Evolutionary conservation across 2,888 invertebrate species (phyloP).

Genomic region (Neuroscelio doddi): DNA sequence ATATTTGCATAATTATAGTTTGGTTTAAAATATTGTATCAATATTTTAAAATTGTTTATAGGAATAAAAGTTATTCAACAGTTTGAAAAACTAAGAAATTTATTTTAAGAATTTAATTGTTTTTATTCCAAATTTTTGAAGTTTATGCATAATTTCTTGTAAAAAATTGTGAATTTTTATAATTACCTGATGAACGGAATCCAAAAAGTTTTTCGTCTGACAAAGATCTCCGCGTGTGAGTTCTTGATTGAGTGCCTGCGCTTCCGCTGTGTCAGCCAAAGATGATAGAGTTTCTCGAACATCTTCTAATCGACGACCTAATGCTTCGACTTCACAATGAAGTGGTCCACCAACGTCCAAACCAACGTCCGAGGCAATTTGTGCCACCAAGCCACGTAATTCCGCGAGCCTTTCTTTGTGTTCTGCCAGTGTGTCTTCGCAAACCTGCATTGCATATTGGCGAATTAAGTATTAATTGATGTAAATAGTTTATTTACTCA

Average conservation of each 20-base stretch:
- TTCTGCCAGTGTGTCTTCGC: constrained; percentile 82
- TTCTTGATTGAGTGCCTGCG: constrained; percentile 76
- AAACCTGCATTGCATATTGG: constrained; percentile 75
- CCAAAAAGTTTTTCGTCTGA: constrained; percentile 77
- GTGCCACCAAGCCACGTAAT: constrained; percentile 82
- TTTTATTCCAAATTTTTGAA: too few relatives aligned
- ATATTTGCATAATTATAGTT: too few relatives aligned
- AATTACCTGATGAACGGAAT: constrained; percentile 83
- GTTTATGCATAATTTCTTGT: not conserved
- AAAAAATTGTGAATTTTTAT: not conserved
- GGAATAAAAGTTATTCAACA: too few relatives aligned
- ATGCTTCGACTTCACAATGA: constrained; percentile 84
- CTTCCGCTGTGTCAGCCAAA: constrained; percentile 85
- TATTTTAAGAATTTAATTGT: too few relatives aligned
- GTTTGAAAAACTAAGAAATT: too few relatives aligned
- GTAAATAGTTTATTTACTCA: too few relatives aligned
- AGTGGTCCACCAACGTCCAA: constrained; percentile 80
- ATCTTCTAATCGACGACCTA: constrained; percentile 83
- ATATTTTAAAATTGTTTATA: too few relatives aligned
- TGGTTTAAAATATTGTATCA: too few relatives aligned
- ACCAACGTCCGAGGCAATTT: constrained; percentile 86
- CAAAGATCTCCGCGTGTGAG: constrained; percentile 75
- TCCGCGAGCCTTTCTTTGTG: constrained; percentile 81
- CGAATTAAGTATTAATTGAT: too few relatives aligned
- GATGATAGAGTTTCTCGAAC: constrained; percentile 83